A percentile compares a stretch with the other conserved stretches of the same genome.
These are phyloP conservation scores for Brachycybe producta DNA, from an alignment of 2,888 invertebrate genomes.

Conservation along the genomic window DNA sequence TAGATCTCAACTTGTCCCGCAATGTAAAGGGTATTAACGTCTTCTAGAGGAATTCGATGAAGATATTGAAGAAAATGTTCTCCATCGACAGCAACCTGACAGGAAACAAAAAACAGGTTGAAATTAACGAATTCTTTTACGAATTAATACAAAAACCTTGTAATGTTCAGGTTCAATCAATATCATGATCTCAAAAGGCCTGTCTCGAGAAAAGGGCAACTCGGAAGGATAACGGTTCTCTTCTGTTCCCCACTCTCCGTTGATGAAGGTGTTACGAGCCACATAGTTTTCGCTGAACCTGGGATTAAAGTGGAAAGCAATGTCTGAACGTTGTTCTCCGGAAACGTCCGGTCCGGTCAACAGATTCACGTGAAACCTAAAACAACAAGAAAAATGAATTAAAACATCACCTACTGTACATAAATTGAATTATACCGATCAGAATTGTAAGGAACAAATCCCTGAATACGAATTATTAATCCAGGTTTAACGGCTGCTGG, in stretches of 20 bases:
- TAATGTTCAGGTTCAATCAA: conserved; percentile 41
- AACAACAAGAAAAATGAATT: background rate
- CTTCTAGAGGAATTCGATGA: conserved; percentile 48
- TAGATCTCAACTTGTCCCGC: conserved; percentile 44
- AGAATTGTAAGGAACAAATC: conserved; percentile 9
- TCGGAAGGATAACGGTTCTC: conserved; percentile 44
- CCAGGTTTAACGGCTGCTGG: conserved; percentile 14
- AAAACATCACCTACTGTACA: background rate
- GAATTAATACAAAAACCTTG: conserved; percentile 23
- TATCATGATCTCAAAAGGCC: conserved; percentile 45
- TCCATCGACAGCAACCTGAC: conserved; percentile 54
- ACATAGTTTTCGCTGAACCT: conserved; percentile 62
- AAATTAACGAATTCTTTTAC: no score
- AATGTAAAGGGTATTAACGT: conserved; percentile 48
- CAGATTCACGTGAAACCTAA: conserved; percentile 13
- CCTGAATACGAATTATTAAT: conserved; percentile 12
- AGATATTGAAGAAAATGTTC: conserved; percentile 55
- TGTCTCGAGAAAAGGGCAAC: conserved; percentile 41
- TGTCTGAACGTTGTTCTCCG: conserved; percentile 34
- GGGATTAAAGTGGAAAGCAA: conserved; percentile 69
- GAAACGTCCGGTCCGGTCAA: conserved; percentile 2
- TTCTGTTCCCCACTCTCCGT: conserved; percentile 58
- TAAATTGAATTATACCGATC: conserved; percentile 7
- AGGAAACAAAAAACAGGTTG: conserved; percentile 15
- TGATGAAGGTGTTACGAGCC: conserved; percentile 55